phyloP scores from a whole-genome alignment of 2,888 invertebrate species.

The Glyphotaelius pellucidus region DNA sequence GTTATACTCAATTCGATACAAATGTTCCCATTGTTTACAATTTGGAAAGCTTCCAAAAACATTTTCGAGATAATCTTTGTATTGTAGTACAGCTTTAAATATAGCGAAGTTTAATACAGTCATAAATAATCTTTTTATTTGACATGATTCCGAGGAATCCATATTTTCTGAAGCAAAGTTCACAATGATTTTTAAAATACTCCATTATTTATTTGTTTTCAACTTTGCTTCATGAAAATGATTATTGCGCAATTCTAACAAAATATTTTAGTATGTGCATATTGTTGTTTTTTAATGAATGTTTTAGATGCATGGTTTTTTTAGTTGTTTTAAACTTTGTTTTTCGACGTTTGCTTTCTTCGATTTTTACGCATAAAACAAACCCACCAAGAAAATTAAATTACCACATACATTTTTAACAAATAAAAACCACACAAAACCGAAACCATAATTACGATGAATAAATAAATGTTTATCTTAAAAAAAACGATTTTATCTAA shows the following conservation, averaged over 20 bases:
- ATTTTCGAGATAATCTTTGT: not conserved
- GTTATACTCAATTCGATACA: not conserved
- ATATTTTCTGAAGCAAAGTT: not conserved
- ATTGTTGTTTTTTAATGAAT: not conserved
- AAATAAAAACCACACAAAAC: not conserved
- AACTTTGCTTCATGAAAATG: not conserved
- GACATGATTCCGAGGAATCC: not conserved
- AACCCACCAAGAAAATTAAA: not conserved
- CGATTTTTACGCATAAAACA: not conserved
- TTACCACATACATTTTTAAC: not conserved
- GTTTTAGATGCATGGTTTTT: not conserved
- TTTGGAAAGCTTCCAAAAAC: not conserved
- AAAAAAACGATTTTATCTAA: not conserved
- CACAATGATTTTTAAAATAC: not conserved
- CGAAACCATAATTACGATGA: not conserved
- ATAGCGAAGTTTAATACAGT: not conserved
- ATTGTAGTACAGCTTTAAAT: not conserved
- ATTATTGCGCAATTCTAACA: not conserved
- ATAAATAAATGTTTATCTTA: not conserved
- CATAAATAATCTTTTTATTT: not conserved
- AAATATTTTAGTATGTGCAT: not conserved
- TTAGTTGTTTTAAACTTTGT: not conserved
- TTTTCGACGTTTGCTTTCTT: constrained; percentile 2
- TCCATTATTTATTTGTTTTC: not conserved
- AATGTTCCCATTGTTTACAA: not conserved